Evolutionary conservation across 2,888 invertebrate genomes (phyloP).

Genomic region (Cryptus armator): DNA sequence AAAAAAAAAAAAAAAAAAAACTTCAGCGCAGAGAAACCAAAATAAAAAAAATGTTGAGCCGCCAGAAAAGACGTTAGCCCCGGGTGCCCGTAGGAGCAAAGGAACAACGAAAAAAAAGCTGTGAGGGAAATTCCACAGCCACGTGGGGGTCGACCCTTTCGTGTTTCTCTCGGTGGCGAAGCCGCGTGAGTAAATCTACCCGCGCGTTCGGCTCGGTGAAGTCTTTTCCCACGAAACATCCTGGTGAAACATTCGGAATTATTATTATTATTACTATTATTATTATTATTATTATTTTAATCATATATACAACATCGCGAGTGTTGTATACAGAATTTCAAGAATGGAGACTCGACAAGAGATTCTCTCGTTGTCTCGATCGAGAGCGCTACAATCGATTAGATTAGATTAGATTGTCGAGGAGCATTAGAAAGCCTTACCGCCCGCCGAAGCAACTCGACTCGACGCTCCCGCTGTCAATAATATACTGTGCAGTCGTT

Average conservation of each 20-base stretch:
- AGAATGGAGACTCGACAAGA: background rate
- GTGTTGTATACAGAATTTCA: background rate
- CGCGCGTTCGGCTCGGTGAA: slow-evolving; percentile 52
- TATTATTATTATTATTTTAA: slow-evolving; percentile 5
- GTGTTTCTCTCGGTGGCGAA: slow-evolving; percentile 7
- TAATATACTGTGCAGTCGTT: slow-evolving; percentile 13
- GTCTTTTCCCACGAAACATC: slow-evolving; percentile 67
- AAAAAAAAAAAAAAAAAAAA: background rate
- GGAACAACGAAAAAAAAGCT: slow-evolving; percentile 2
- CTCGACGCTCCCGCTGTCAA: slow-evolving; percentile 19
- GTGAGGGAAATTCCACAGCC: slow-evolving; percentile 40
- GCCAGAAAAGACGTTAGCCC: slow-evolving; percentile 27
- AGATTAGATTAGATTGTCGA: slow-evolving; percentile 29
- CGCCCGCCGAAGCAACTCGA: background rate
- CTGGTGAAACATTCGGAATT: slow-evolving; percentile 35
- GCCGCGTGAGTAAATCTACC: slow-evolving; percentile 19
- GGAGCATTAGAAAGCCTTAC: slow-evolving; percentile 36
- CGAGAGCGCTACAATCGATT: slow-evolving; percentile 19
- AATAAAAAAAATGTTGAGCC: slow-evolving; percentile 17
- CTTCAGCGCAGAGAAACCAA: background rate
- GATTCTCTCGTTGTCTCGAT: slow-evolving; percentile 18
- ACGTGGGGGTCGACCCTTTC: slow-evolving; percentile 39
- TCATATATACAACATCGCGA: background rate
- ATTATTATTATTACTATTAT: background rate
- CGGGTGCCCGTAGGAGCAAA: background rate